These are phyloP conservation scores for Tridacna gigas DNA, from an alignment of 2,888 invertebrate genomes.

Conservation along the genomic window DNA sequence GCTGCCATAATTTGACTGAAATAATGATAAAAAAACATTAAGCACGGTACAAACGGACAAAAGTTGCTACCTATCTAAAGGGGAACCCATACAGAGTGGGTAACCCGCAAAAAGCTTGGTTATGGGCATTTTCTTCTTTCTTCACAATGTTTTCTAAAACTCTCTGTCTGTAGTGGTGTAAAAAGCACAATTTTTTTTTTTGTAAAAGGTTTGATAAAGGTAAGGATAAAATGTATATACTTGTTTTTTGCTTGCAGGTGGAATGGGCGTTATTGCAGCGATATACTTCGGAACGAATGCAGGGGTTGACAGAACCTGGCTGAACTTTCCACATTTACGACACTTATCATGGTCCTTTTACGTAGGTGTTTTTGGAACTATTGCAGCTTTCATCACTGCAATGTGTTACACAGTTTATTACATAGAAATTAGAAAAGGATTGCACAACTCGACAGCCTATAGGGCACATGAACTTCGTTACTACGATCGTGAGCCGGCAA, in stretches of 20 bases:
- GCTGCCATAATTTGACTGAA: neutral
- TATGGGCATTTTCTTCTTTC: neutral
- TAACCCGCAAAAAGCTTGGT: too few species aligned
- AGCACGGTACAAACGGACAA: neutral
- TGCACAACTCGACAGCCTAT: constrained; percentile 42
- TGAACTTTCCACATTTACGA: constrained; percentile 48
- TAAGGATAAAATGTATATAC: too few species aligned
- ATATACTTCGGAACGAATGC: constrained; percentile 56
- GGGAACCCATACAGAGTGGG: too few species aligned
- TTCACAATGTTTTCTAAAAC: neutral
- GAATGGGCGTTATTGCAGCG: constrained; percentile 20
- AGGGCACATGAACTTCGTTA: constrained; percentile 55
- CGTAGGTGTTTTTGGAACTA: constrained; percentile 41
- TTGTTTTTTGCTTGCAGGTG: constrained; percentile 34
- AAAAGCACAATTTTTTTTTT: too few species aligned
- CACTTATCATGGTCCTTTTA: constrained; percentile 63
- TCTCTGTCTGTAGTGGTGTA: neutral
- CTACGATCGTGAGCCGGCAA: constrained; percentile 26
- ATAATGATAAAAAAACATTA: neutral
- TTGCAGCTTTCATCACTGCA: constrained; percentile 33
- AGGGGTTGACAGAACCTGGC: constrained; percentile 53
- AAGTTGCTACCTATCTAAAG: too few species aligned
- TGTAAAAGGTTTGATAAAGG: too few species aligned
- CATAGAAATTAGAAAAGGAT: constrained; percentile 41
- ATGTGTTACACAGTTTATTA: constrained; percentile 52